Evolutionary conservation across 1,140 invertebrate genomes (phyloP), one percentile per base, ranked within the genome.

Genomic region (Hestina assimilis): DNA sequence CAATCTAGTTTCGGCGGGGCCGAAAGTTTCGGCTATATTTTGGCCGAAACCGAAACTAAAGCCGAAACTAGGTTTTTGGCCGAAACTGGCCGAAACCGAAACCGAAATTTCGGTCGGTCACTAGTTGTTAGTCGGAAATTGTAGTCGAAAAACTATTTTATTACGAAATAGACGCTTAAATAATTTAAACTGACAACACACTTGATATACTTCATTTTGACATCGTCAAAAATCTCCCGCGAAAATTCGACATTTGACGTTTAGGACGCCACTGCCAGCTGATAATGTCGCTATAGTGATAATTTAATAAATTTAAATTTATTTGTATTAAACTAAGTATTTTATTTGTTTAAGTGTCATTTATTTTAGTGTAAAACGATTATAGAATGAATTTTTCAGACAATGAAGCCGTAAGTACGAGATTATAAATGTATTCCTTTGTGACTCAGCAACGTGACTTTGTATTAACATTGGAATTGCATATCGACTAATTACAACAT

Each of bases 391-490:
- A 84, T 63, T 76, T 82, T 53, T 89, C 87, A 4, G 87, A 87
- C 24, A 87, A 87, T 71, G 86, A 89, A 59, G 84, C 79, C 41
- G 87, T 89, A 66, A 84, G 83, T 83, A 71, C 47, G 6, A 47
- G 58, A 48, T 60, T 52, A 45, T 53, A 40, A 6, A 4, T 41
- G 26, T 7, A 19, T 61, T 50, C 12, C 29, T 33, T 58, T 61
- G 24, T 62, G 56, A 65, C 26, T 72, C 52, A 59, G 35, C 52
- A 59, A 38, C 58, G 14, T 62, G 66, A 72, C 60, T 67, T 71
- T 58, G 55, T 65, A 42, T 56, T 69, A 52, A 66, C 59, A 66
- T 65, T 69, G 38, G 52, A 35, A 26, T 11, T 31, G 42, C 35
- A 51, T 42, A 57, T 40, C 20, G 28, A 21, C 42, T 40, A 33